phyloP scores from a whole-genome alignment of 2,888 invertebrate species.

The Antheraea yamamai region DNA sequence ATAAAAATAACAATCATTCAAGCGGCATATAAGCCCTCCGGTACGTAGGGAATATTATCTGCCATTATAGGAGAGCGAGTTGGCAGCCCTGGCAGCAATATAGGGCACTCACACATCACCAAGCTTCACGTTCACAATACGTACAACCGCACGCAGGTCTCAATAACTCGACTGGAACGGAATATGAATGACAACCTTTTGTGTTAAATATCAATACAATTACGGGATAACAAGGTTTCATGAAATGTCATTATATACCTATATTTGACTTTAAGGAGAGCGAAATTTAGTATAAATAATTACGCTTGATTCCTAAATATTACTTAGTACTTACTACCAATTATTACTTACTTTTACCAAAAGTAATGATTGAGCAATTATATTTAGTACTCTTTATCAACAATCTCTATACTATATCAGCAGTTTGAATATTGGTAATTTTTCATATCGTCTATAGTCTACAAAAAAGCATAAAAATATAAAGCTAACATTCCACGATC shows the following conservation, averaged over 20 bases:
- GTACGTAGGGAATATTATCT: conserved; percentile 44
- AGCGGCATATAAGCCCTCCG: conserved; percentile 44
- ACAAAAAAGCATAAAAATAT: neutral
- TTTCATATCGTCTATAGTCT: neutral
- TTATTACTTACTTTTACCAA: neutral
- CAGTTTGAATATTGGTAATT: neutral
- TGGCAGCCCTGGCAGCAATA: conserved; percentile 51
- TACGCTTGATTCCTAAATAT: neutral
- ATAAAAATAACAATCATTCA: conserved; percentile 50
- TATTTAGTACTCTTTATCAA: neutral
- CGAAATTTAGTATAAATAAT: neutral
- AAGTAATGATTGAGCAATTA: neutral
- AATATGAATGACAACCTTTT: conserved; percentile 7
- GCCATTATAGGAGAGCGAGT: conserved; percentile 41
- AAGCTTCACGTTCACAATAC: neutral
- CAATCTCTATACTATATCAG: neutral
- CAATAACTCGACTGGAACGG: conserved; percentile 13
- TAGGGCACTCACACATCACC: conserved; percentile 64
- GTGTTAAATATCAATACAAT: conserved; percentile 9
- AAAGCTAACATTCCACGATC: neutral
- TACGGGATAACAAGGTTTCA: conserved; percentile 4
- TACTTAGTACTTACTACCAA: neutral
- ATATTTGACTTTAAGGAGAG: neutral
- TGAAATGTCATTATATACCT: conserved; percentile 1
- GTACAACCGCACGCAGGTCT: conserved; percentile 34